Base-by-base conservation (phyloP, 2,888 invertebrate genomes). In the Gari tellinella region DNA sequence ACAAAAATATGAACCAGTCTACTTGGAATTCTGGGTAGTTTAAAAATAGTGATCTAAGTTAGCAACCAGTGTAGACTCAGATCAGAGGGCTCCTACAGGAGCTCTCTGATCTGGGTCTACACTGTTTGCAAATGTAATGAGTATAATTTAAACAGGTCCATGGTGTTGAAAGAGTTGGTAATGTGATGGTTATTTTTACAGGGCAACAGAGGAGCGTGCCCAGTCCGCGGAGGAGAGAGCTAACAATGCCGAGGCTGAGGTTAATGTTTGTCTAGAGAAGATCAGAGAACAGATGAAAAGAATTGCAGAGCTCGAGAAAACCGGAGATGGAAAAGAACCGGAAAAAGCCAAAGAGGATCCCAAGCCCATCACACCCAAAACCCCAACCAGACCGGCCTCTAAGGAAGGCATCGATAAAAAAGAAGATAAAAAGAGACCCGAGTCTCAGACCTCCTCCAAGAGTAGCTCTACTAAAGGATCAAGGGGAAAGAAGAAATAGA, bases 161-260 rank as follows among this genome's bases (percentile, higher is more conserved):
- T n/a, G n/a, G n/a, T n/a, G n/a, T n/a, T n/a, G n/a, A n/a, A n/a
- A n/a, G n/a, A n/a, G n/a, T n/a, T n/a, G n/a, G n/a, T n/a, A n/a
- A n/a, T n/a, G n/a, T n/a, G n/a, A n/a, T n/a, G n/a, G n/a, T n/a
- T n/a, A n/a, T n/a, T 23, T 46, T 62, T 38, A 31, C 77, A 90
- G 90, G 55, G 57, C 72, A 15, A 87, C 90, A 15, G 90, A 90
- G 72, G 84, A 89, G 63, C 64, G 90, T 51, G 90, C 90, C 3
- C 89, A 90, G 65, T 45, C 52, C n/a, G 87, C 89, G 2, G 90
- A 90, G 48, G 87, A 87, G 21, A 56, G 82, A 49, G 87, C 87
- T n/a, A 72, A 84, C 1, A 68, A 65, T 23, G 82, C 86, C 0
- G 89, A 90, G 58, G 69, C 80, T 0, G 84, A 88, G 43, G 67